Conservation (phyloP, 2,797 vertebrate species). For the Erpetoichthys calabaricus region DNA sequence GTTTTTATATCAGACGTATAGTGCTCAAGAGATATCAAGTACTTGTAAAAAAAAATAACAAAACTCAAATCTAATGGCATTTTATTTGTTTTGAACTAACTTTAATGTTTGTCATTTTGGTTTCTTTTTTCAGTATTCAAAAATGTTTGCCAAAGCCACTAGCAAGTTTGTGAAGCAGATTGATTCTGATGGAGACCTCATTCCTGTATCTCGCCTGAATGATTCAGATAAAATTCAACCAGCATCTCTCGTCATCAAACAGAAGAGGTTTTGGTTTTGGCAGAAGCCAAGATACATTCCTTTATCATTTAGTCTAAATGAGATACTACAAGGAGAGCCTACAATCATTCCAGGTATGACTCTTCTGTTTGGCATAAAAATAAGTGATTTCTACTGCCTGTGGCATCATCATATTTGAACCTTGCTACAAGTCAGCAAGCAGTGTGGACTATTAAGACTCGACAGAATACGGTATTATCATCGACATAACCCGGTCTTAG, state of each 20-base stretch:
- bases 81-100: no score
- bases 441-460: no score
- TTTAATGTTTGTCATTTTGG: no score
- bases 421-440: neutral
- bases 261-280: conserved; percentile 69
- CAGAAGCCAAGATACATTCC: conserved; percentile 69
- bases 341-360: conserved; percentile 62
- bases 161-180: conserved; percentile 74
- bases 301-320: conserved; percentile 62
- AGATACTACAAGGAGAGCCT: conserved; percentile 58
- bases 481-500: no score
- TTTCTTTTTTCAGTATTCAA: neutral
- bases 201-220: conserved; percentile 64
- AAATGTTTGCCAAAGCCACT: conserved; percentile 84
- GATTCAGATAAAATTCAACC: conserved; percentile 59
- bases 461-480: no score
- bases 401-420: neutral
- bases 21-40: no score
- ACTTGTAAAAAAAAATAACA: no score
- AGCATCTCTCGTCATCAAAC: conserved; percentile 69
- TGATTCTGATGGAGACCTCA: conserved; percentile 58
- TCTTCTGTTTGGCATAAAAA: neutral
- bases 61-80: no score
- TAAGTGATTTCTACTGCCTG: neutral
- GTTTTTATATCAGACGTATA: neutral